phyloP scores from a whole-genome alignment of 1,140 invertebrate genomes.

The Drosophila dunni region DNA sequence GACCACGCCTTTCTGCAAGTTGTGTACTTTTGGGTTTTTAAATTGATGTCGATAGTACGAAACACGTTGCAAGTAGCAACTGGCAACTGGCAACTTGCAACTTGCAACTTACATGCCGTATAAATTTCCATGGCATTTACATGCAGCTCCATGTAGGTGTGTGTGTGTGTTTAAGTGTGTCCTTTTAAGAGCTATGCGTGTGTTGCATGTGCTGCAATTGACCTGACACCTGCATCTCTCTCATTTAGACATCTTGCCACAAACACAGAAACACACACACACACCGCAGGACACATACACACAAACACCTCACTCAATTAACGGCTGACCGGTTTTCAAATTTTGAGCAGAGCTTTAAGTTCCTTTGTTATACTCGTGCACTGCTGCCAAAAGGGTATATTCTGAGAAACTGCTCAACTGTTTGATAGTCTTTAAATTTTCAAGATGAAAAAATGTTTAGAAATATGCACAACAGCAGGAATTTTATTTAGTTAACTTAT shows the following conservation, averaged over 20 bases:
- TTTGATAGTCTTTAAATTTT: background rate
- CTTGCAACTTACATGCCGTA: slow-evolving; percentile 26
- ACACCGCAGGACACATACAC: no score
- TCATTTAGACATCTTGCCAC: background rate
- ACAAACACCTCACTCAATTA: slow-evolving; percentile 28
- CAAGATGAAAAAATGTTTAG: background rate
- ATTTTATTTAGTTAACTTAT: no score
- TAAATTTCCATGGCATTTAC: slow-evolving; percentile 47
- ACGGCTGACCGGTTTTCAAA: slow-evolving; percentile 22
- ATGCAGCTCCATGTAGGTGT: slow-evolving; percentile 1
- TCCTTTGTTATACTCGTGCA: background rate
- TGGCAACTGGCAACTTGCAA: slow-evolving; percentile 40
- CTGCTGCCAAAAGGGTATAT: no score
- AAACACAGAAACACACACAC: no score
- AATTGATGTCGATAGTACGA: slow-evolving; percentile 43
- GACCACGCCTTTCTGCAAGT: slow-evolving; percentile 23
- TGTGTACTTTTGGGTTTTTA: slow-evolving; percentile 19
- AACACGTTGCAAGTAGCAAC: slow-evolving; percentile 33
- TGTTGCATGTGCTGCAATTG: slow-evolving; percentile 27
- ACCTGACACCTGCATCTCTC: slow-evolving; percentile 20
- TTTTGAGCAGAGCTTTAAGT: background rate
- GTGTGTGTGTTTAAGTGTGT: slow-evolving; percentile 3
- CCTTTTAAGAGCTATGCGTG: no score
- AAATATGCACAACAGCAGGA: no score
- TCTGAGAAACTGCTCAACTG: no score